Evolutionary conservation across 23 tunicate species (phyloP), one percentile per base, ranked within the genome.

Genomic region (Ciona savignyi): DNA sequence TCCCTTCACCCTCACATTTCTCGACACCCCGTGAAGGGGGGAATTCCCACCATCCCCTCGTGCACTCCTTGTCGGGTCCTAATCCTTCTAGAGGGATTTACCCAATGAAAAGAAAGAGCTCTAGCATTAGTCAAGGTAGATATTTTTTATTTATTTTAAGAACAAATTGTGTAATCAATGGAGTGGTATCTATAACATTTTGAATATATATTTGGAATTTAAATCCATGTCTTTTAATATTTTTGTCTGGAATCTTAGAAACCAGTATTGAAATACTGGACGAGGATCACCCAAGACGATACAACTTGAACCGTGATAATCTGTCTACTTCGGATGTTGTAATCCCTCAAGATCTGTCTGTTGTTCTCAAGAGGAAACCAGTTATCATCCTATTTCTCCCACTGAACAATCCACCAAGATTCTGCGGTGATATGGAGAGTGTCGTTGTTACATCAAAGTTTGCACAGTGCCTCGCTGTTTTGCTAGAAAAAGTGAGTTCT

Each of bases 241-340:
- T 6, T 42, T 42, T 42, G 15, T 42, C 56, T 15, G n/a, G n/a
- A n/a, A 6, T 42, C 56, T 42, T 25, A 63, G 67, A 63, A n/a
- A 25, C 6, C 26, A 25, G 26, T 63, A 25, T 63, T n/a, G 67
- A n/a, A 6, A 63, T 63, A n/a, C 24, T 25, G 15, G 87, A 82
- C 2, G 78, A 81, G 4, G 74, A 51, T 3, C 70, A 32, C 26
- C 87, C 87, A 2, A 74, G 74, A 61, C 80, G 87, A 26, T 74
- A 82, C 62, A 48, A 31, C 34, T 29, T 68, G n/a, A 75, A 66
- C n/a, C 32, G 33, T 3, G 62, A 56, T 0, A 2, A 15, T 23
- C 65, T 31, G 48, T 29, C 33, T 0, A n/a, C n/a, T n/a, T 27
- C 35, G 6, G 42, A 30, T 30, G 67, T 81, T 63, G 70, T 72